phyloP scores from a whole-genome alignment of 92 coral and sea anemone genomes.

The Actinostola sp. region DNA sequence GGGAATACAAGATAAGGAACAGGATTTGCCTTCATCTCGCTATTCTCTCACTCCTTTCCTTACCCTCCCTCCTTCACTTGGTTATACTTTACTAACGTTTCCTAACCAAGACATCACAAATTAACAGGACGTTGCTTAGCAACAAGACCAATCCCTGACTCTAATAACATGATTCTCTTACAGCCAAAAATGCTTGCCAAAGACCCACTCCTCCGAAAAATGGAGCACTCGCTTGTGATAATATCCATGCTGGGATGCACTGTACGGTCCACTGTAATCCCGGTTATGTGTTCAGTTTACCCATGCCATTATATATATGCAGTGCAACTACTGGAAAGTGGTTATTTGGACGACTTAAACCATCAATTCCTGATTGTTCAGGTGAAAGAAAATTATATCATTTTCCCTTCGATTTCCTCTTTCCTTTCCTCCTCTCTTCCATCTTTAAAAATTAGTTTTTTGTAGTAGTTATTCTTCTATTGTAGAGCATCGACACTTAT shows the following conservation, averaged over 20 bases:
- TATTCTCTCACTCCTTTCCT: no score
- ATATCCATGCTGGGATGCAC: neutral
- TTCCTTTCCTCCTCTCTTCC: neutral
- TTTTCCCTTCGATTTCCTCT: neutral
- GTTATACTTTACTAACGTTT: no score
- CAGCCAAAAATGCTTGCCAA: neutral
- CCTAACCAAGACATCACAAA: no score
- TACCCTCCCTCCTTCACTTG: no score
- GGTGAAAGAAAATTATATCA: neutral
- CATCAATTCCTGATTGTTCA: slow-evolving; percentile 25
- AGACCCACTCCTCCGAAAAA: slow-evolving; percentile 17
- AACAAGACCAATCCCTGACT: no score
- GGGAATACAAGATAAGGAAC: no score
- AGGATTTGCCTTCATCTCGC: no score
- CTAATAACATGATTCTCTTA: neutral
- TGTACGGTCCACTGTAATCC: slow-evolving; percentile 37
- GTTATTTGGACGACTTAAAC: slow-evolving; percentile 1
- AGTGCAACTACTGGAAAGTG: slow-evolving; percentile 22
- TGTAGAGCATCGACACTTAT: no score
- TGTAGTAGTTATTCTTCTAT: neutral
- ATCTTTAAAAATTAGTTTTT: neutral
- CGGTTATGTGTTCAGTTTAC: slow-evolving; percentile 18
- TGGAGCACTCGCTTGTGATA: slow-evolving; percentile 23
- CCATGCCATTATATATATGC: neutral
- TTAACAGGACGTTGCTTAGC: no score